Base-by-base conservation (phyloP, 1,140 invertebrate species). In the Zaprionus tsacasi region DNA sequence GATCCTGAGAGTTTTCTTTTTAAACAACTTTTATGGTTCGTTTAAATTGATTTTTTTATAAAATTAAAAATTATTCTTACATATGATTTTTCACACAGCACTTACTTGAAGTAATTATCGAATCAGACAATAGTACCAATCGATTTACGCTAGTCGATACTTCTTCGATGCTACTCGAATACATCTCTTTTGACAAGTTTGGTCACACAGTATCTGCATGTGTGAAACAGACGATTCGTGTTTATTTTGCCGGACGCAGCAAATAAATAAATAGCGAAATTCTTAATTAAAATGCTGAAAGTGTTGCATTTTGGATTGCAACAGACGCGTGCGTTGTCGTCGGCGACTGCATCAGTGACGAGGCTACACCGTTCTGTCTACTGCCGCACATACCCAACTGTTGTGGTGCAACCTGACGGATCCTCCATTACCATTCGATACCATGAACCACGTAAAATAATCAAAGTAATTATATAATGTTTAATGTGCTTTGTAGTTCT, bases 391-490 rank as follows among this genome's bases (percentile, higher is more conserved):
- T 98, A 97, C 94, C 96, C 96, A 25, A 96, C 96, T 0, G 91
- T 94, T 50, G 82, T 99, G 0, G 95, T 98, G 25, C 93, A 95
- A 33, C 93, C 97, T 2, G 96, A 99, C 94, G 98, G 98, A 56
- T 97, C 97, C 55, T 96, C 95, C 54, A 95, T 97, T 69, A 96
- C 94, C 40, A 96, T 98, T 30, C 93, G 95, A 77, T 98, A 98
- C 91, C 94, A 95, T 71, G 96, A 97, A 93, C 98, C 98, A 7
- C 93, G 96, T 67, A 95, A 95, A 93, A 96, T 98, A 70, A 97
- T 99, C 27, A 96, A 94, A 93, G 96, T 97, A 93, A 82, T 71
- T 43, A 33, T 21, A 8, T 25, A 48, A 36, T 38, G 4, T 2
- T 35, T 6, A 57, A 4, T 45, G 27, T 33, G 45, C 4, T 7